A percentile compares a stretch with the other conserved stretches of the same genome.
These are phyloP conservation scores for Lycocerus yunnanus DNA, from an alignment of 2,888 invertebrate genomes.

Conservation along the genomic window DNA sequence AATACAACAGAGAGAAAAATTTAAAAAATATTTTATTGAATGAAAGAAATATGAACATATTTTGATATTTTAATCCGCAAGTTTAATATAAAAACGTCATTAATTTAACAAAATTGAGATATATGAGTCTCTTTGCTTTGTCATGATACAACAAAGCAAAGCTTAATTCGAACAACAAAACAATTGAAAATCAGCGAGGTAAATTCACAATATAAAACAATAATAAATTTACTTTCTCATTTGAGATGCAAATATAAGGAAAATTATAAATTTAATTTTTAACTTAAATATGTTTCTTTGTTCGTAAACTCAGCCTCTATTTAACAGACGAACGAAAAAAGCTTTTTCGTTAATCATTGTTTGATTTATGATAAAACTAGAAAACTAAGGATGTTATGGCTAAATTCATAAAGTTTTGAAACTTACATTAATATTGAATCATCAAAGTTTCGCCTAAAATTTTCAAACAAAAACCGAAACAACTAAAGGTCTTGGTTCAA, in stretches of 20 bases:
- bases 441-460: slow-evolving; percentile 5
- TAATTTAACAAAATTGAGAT: background rate
- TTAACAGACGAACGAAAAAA: background rate
- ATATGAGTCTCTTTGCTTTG: background rate
- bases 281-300: background rate
- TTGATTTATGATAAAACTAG: slow-evolving; percentile 8
- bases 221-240: background rate
- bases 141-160: background rate
- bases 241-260: background rate
- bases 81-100: background rate
- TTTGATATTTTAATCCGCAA: background rate
- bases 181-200: background rate
- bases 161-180: background rate
- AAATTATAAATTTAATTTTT: background rate
- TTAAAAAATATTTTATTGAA: background rate
- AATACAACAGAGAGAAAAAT: background rate
- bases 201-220: background rate
- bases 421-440: slow-evolving; percentile 14
- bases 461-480: slow-evolving; percentile 15
- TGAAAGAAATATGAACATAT: background rate
- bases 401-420: slow-evolving; percentile 14
- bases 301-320: background rate
- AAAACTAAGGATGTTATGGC: slow-evolving; percentile 4
- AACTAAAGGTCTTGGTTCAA: slow-evolving; percentile 6
- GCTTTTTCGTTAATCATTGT: background rate